Base-by-base conservation (phyloP, 2,797 vertebrate species). In the Ptychadena robeensis region DNA sequence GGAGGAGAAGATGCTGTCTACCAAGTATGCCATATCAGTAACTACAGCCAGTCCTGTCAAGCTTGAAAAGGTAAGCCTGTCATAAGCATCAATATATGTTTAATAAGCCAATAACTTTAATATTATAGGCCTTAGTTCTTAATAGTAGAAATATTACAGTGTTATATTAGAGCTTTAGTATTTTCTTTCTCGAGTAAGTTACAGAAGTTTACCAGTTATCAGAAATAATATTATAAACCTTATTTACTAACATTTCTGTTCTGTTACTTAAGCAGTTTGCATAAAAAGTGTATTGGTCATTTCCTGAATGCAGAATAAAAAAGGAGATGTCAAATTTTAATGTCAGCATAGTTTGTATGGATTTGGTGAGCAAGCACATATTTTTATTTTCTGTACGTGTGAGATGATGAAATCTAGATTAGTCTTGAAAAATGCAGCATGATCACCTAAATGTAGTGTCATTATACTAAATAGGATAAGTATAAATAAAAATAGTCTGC, bases 21-120 rank as follows among this genome's bases (percentile, higher is more conserved):
- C 77, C n/a, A 70, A n/a, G 65, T 81, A 80, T n/a, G 34, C 83
- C 12, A 53, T 81, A 57, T 75, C 66, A 18, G 66, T 85, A 25
- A 64, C 37, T 12, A 76, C 83, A 8, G 83, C 65, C 27, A 71
- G 38, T 15, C 83, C 72, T 32, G 72, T 85, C 48, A 81, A 28
- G 25, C 65, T 85, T 66, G 10, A 85, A n/a, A 85, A 85, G 83
- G 83, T 85, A 85, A 74, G 78, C 1, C 28, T 22, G 44, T 22
- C 5, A n/a, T 53, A 15, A 53, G 18, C 18, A 22, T 53, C 22
- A 22, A 22, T 22, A 22, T 6, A 4, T 53, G 14, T 14, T 40
- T 40, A 9, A 40, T 40, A 14, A n/a, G n/a, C n/a, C n/a, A n/a
- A n/a, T n/a, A n/a, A n/a, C n/a, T n/a, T 48, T 48, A 9, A 7